Base-by-base conservation (phyloP, 2,113 vertebrate genomes). In the Arvicanthis niloticus region DNA sequence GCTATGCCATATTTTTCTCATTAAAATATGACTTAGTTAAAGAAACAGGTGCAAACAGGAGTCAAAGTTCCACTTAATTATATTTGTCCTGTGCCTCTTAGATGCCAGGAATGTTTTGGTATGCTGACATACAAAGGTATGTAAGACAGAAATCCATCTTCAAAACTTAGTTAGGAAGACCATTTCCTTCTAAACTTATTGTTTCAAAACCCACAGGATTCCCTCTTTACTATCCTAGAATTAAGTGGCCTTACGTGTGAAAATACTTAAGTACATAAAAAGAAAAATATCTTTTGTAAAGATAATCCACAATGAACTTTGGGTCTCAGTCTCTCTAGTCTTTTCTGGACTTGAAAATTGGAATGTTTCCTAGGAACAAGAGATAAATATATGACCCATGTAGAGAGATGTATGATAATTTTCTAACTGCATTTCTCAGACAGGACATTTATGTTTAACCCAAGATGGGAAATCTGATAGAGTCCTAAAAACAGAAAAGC, bases 281-380 rank as follows among this genome's bases (percentile, higher is more conserved):
- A 73, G 77, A 22, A 81, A 92, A 91, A 95, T 75, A 75, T 67
- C 8, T 9, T 58, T 8, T 48, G n/a, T 6, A 26, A 5, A 67
- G 76, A 17, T 85, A 72, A 94, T 51, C 12, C 40, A 17, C 56
- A 21, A 53, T 72, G 13, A n/a, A 37, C 21, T 0, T 51, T 92
- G 16, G 5, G 17, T 86, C 11, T 80, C 58, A 72, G 58, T 88
- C 77, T 96, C 80, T 58, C 51, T 65, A 40, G 9, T 67, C 22
- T 91, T 92, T 78, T 45, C 7, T 85, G 75, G 40, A 75, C 91
- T 93, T 88, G 75, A 89, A 88, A 94, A 86, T 72, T 89, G 10
- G 0, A 0, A 0, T n/a, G 51, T 12, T 60, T 93, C 45, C 73
- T 17, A 53, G 85, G 22, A 84, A 29, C 31, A 13, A 45, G n/a